A percentile compares a stretch with the other conserved stretches of the same genome.
Conservation (phyloP, 2,113 vertebrate genomes). For the Etia nguti region DNA sequence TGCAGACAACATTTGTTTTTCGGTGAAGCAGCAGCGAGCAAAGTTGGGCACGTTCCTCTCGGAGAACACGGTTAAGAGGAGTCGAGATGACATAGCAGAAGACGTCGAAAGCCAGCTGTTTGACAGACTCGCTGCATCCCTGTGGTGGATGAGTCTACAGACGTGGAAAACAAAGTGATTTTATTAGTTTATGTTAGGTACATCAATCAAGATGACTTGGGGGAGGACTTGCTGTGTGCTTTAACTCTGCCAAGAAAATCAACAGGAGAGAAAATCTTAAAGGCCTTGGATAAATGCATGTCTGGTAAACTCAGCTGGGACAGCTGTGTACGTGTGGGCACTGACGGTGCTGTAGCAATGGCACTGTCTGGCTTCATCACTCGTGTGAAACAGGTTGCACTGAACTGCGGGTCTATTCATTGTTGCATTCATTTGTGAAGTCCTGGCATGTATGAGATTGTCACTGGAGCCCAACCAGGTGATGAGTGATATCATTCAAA, state of each 20-base stretch:
- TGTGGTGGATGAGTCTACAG: neutral
- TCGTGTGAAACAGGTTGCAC: neutral
- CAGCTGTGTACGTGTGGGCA: neutral
- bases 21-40: neutral
- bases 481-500: neutral
- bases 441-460: neutral
- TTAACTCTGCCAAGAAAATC: neutral
- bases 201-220: neutral
- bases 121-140: neutral
- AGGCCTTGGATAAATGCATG: neutral
- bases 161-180: neutral
- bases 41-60: neutral
- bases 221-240: neutral
- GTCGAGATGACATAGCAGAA: neutral
- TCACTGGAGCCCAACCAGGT: neutral
- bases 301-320: neutral
- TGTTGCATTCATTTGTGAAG: neutral
- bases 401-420: neutral
- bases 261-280: neutral
- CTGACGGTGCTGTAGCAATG: neutral
- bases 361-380: neutral
- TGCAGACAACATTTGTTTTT: neutral
- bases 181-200: neutral
- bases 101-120: neutral
- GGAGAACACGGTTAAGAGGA: neutral